Evolutionary conservation across 2,797 vertebrate species (phyloP).

Genomic region (Gallinago nigripennis): DNA sequence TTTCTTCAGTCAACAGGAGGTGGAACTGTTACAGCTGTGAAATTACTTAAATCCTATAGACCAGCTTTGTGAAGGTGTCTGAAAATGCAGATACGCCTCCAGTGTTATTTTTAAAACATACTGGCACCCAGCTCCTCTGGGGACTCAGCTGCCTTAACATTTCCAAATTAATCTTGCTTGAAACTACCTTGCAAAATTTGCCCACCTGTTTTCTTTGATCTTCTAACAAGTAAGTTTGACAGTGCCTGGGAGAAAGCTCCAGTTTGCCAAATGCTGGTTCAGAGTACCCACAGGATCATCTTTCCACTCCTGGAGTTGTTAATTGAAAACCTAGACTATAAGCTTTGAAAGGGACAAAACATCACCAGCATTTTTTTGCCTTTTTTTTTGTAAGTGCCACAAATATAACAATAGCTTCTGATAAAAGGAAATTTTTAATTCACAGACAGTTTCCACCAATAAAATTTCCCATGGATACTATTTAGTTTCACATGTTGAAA

Average conservation of each 20-base stretch:
- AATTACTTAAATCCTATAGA: neutral
- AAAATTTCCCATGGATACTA: neutral
- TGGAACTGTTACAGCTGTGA: neutral
- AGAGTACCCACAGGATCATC: neutral
- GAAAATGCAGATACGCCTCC: neutral
- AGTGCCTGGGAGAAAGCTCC: neutral
- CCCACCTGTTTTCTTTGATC: neutral
- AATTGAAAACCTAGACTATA: neutral
- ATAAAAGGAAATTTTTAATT: neutral
- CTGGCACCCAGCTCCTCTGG: fast-evolving
- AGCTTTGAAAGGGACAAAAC: neutral
- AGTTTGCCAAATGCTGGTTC: neutral
- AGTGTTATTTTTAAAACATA: neutral
- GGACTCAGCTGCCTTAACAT: neutral
- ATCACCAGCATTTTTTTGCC: neutral
- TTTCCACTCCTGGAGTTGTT: neutral
- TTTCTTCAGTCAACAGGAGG: neutral
- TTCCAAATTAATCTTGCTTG: neutral
- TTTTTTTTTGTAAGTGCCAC: neutral
- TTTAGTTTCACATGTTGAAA: neutral
- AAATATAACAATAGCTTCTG: neutral
- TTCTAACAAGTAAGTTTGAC: neutral
- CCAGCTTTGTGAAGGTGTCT: neutral
- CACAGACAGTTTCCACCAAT: neutral
- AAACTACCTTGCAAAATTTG: neutral